phyloP scores from a whole-genome alignment of 2,113 vertebrate genomes.

The Clarias magur region DNA sequence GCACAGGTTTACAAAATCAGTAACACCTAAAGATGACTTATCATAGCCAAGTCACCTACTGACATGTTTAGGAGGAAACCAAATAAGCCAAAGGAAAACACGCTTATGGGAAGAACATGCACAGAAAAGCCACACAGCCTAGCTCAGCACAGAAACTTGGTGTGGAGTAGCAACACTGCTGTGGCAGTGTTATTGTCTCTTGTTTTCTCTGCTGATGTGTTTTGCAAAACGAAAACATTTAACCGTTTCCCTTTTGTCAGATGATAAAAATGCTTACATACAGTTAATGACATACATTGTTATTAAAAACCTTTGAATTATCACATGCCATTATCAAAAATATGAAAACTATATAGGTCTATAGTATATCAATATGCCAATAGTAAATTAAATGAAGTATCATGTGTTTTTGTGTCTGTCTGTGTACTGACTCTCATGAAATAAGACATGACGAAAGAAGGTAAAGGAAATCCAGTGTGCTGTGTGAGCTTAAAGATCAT shows the following conservation, averaged over 20 bases:
- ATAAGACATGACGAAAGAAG: constrained; percentile 27
- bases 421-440: background rate
- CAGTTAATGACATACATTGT: background rate
- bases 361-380: background rate
- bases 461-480: constrained; percentile 14
- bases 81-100: background rate
- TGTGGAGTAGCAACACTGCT: background rate
- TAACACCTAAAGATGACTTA: background rate
- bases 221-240: background rate
- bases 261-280: background rate
- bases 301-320: background rate
- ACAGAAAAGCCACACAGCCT: background rate
- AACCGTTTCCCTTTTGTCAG: background rate
- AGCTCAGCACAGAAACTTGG: background rate
- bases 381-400: background rate
- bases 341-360: background rate
- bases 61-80: background rate
- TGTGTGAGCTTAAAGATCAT: constrained; percentile 21
- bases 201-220: background rate
- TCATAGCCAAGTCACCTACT: background rate
- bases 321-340: background rate
- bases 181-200: background rate
- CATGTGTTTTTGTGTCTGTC: background rate
- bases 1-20: background rate
- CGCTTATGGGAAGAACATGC: background rate